Conservation (phyloP, 2,797 vertebrate species). For the Lithobates sylvaticus region DNA sequence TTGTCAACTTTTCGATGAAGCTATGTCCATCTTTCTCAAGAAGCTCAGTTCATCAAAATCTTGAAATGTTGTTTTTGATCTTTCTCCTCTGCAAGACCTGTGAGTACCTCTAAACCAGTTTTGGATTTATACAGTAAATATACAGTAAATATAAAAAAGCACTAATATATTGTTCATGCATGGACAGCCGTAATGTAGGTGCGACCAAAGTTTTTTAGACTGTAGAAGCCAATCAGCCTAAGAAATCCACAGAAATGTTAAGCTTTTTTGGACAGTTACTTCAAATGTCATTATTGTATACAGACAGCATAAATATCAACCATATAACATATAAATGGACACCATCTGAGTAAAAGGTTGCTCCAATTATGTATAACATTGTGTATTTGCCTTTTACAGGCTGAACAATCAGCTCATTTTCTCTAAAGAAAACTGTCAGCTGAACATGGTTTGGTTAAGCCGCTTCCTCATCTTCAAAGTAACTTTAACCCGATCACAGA, state of each 20-base stretch:
- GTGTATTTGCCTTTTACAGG: conserved; percentile 8
- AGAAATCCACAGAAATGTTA: not conserved
- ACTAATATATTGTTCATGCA: no score
- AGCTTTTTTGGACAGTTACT: not conserved
- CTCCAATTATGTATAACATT: not conserved
- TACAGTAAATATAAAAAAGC: no score
- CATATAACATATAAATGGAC: not conserved
- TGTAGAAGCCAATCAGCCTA: not conserved
- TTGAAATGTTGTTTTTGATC: no score
- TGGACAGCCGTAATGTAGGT: no score
- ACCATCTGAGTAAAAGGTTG: conserved; percentile 6
- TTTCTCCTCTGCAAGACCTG: no score
- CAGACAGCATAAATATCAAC: not conserved
- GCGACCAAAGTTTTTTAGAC: not conserved
- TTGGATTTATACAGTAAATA: no score
- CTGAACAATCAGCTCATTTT: conserved; percentile 49
- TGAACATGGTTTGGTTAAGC: conserved; percentile 33
- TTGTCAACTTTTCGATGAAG: no score
- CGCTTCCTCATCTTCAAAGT: conserved; percentile 53
- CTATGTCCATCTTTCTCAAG: no score
- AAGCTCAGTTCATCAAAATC: no score
- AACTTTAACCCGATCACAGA: conserved; percentile 10
- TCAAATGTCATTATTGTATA: not conserved
- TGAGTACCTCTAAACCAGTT: no score
- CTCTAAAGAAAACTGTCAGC: conserved; percentile 43